Conservation (phyloP, 2,113 vertebrate genomes). For the Balaenoptera acutorostrata region DNA sequence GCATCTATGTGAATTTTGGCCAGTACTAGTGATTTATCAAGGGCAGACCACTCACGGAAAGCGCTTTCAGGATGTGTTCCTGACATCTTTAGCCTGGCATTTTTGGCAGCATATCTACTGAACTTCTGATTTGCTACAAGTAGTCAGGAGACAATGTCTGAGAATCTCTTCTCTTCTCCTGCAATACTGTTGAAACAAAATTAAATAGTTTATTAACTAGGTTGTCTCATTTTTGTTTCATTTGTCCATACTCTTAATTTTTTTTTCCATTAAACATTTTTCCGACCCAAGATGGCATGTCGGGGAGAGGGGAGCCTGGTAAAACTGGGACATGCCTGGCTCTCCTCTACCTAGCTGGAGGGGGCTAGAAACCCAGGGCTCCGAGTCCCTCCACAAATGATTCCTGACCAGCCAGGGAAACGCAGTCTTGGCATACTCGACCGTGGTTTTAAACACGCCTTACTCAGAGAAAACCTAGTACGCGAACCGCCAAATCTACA, state of each 20-base stretch:
- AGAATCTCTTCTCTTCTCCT: not conserved
- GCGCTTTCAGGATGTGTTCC: not conserved
- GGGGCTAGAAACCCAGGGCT: not conserved
- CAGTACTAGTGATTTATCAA: not conserved
- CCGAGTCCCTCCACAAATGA: accelerated
- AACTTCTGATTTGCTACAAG: not conserved
- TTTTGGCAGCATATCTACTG: not conserved
- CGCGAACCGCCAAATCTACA: not conserved
- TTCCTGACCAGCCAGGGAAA: not conserved
- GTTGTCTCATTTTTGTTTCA: not conserved
- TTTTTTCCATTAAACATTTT: not conserved
- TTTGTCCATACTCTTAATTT: not conserved
- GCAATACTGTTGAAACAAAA: not conserved
- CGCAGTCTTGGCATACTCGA: accelerated
- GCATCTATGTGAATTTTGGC: not conserved
- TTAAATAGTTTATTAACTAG: not conserved
- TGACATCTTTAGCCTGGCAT: not conserved
- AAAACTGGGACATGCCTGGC: not conserved
- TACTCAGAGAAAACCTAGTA: not conserved
- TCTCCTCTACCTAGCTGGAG: not conserved
- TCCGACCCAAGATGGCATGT: not conserved
- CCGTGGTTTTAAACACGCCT: accelerated
- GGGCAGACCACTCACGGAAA: not conserved
- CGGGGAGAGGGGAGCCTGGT: not conserved
- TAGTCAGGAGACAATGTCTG: not conserved